Percentiles rank a stretch among this genome's conserved stretches.
phyloP scores from a whole-genome alignment of 2,797 vertebrate genomes.

The Arnoldichthys spilopterus region DNA sequence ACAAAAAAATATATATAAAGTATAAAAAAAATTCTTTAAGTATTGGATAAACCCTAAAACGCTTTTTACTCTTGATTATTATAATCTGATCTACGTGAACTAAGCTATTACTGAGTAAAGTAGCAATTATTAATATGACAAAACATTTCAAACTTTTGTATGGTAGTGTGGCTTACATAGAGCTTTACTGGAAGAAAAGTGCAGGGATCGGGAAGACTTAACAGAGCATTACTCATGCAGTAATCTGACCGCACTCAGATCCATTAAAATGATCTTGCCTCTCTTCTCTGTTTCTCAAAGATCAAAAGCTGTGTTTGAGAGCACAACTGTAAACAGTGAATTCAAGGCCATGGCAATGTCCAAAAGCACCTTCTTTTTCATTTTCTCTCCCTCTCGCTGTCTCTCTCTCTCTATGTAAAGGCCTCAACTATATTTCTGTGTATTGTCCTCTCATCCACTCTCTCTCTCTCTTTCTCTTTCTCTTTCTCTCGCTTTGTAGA shows the following conservation, averaged over 20 bases:
- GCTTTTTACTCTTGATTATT: not conserved
- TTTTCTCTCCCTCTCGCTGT: constrained; percentile 14
- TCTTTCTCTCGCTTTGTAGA: constrained; percentile 24
- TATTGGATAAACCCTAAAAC: not conserved
- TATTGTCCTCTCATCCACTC: constrained; percentile 10
- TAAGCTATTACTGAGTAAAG: not conserved
- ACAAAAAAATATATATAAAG: too few species aligned
- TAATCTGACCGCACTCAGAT: constrained; percentile 31
- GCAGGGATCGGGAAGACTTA: not conserved
- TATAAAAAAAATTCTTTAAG: too few species aligned
- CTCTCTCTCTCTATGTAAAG: constrained; percentile 33
- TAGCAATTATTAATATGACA: not conserved
- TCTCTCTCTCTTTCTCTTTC: constrained; percentile 18
- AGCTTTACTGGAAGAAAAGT: constrained; percentile 19
- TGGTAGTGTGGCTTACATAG: not conserved
- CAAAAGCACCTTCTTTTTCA: constrained; percentile 45
- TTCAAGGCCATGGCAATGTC: constrained; percentile 15
- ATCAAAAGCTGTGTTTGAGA: constrained; percentile 49
- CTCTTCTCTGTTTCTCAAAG: constrained; percentile 49
- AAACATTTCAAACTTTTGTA: not conserved
- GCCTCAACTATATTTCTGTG: too few species aligned
- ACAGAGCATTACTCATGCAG: constrained; percentile 28
- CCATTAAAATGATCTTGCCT: constrained; percentile 35
- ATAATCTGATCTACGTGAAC: not conserved
- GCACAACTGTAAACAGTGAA: constrained; percentile 44